Conservation (phyloP, 2,113 vertebrate genomes). For the Diadophis punctatus region DNA sequence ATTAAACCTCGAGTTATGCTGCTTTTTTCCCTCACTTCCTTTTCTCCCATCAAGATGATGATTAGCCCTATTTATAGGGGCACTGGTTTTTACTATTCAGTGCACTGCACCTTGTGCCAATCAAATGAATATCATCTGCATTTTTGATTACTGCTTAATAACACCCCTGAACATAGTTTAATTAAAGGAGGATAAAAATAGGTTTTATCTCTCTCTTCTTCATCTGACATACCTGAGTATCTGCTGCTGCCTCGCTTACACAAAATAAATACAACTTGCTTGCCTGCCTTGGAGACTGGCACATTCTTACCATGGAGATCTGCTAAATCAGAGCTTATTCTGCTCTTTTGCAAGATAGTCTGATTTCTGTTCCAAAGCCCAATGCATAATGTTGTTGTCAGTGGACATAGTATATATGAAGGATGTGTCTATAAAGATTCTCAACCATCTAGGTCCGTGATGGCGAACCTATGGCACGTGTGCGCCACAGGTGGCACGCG, state of each 20-base stretch:
- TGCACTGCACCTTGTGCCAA: constrained; percentile 62
- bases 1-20: constrained; percentile 58
- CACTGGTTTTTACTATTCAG: constrained; percentile 69
- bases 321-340: not conserved
- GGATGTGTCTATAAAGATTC: not conserved
- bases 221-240: constrained; percentile 53
- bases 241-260: constrained; percentile 32
- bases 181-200: constrained; percentile 77
- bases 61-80: constrained; percentile 77
- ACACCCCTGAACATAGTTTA: constrained; percentile 69
- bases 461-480: no score
- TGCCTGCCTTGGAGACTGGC: constrained; percentile 17
- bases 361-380: constrained; percentile 9
- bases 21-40: constrained; percentile 43
- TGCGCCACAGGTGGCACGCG: no score
- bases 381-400: not conserved
- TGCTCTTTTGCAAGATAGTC: not conserved
- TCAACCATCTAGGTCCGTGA: not conserved
- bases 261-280: not conserved
- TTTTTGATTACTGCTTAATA: constrained; percentile 74
- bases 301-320: not conserved
- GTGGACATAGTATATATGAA: not conserved
- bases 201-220: constrained; percentile 48
- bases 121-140: constrained; percentile 72
- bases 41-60: constrained; percentile 55